Evolutionary conservation across 2,797 vertebrate genomes (phyloP).

Genomic region (Salmo trutta): DNA sequence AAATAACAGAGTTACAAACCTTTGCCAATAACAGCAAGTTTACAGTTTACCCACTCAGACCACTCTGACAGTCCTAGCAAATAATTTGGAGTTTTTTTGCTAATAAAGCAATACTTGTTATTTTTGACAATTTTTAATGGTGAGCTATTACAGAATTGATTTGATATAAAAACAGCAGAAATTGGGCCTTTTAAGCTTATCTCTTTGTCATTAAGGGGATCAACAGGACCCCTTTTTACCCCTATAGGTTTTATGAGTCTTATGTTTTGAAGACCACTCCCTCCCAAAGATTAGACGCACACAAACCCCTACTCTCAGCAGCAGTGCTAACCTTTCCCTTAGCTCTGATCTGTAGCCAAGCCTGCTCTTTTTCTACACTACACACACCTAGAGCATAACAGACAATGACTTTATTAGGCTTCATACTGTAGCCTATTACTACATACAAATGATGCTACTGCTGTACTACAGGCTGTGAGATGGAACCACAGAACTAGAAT

Average conservation of each 20-base stretch:
- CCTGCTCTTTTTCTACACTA: not conserved
- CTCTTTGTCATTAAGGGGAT: slow-evolving; percentile 47
- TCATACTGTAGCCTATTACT: no score
- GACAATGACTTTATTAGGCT: no score
- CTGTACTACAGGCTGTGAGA: not conserved
- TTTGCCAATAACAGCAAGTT: no score
- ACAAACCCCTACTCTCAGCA: slow-evolving; percentile 57
- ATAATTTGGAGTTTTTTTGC: no score
- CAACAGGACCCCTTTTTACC: slow-evolving; percentile 42
- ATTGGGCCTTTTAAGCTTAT: not conserved
- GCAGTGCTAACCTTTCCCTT: slow-evolving; percentile 77
- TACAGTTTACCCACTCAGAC: no score
- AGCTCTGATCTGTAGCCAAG: slow-evolving; percentile 71
- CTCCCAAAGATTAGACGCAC: slow-evolving; percentile 69
- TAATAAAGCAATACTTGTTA: no score
- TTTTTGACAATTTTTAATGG: no score
- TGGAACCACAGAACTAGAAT: not conserved
- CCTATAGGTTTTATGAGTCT: slow-evolving; percentile 73
- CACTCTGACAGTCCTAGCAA: no score
- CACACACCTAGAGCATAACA: no score
- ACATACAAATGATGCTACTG: not conserved
- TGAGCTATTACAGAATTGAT: no score
- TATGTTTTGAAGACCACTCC: slow-evolving; percentile 74
- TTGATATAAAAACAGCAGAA: not conserved
- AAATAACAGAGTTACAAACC: no score